Evolutionary conservation across 2,888 invertebrate genomes (phyloP), one percentile per base, ranked within the genome.

Genomic region (Acanthopleura granulata): DNA sequence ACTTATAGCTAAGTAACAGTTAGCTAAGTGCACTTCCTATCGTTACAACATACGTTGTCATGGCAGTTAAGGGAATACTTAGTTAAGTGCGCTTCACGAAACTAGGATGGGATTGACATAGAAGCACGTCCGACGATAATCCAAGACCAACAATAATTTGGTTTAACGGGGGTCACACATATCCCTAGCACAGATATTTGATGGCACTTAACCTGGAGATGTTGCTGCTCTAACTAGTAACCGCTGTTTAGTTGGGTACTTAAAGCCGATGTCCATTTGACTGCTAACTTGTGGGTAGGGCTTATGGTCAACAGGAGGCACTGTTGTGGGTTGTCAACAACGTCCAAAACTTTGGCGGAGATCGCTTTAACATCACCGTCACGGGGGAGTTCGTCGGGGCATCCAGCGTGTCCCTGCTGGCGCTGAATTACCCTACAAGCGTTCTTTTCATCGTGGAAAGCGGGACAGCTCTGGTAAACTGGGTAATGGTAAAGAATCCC

Each of bases 161-260:
- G 97, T 95, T 97, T 85, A 96, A 97, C 90, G 97, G 97, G 0
- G 97, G 97, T 11, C 96, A n/a, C 96, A 49, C 97, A 95, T 91
- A 96, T 96, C 95, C 95, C 95, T 86, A 97, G 97, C 57, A 96
- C 96, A 49, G 95, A 22, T 78, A 0, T 81, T 78, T 62, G 76
- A 82, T 71, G 83, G 78, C 29, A 95, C 95, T 87, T 83, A 84
- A 16, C 18, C 76, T 16, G 75, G 76, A 18, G 74, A 78, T 16
- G 76, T 77, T 49, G 62, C 77, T 16, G 76, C 76, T 0, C 77
- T 79, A 22, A 76, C 77, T 15, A 49, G 77, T 4, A 79, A 79
- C 75, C 77, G 76, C 61, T 72, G 79, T 18, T 72, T 79, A 0
- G 75, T 77, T 29, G 83, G 83, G 15, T 83, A 81, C 72, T 50